Base-by-base conservation (phyloP, 2,888 invertebrate genomes). In the Trichacis sp. region DNA sequence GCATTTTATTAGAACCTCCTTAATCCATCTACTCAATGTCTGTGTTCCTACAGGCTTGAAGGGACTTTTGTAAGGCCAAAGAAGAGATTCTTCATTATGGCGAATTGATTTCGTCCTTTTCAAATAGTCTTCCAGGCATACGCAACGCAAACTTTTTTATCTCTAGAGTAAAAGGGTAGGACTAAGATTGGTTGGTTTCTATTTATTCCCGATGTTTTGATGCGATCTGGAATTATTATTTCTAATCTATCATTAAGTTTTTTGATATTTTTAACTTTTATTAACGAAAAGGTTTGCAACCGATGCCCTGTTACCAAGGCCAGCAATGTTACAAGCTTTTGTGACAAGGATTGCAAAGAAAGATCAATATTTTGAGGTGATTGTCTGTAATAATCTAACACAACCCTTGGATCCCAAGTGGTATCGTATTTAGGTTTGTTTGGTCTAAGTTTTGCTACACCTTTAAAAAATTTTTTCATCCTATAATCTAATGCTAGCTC, bases 221-320 rank as follows among this genome's bases (percentile, higher is more conserved):
- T 58, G 1, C n/a, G 29, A 47, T 56, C 49, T 2, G 53, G 52
- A 45, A 68, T 65, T 15, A 55, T 64, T 14, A 70, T 62, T 49
- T 70, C 58, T 33, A 66, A 33, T 8, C 24, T 33, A 2, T 53
- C 20, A 5, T 30, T 11, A 11, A n/a, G 24, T 29, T 46, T 40
- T 9, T 18, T n/a, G 48, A 69, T 67, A 56, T 69, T 66, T 1
- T 55, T 45, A 8, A 64, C 49, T 9, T 64, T 66, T 11, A 69
- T 66, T 17, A 64, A 45, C 4, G 51, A 56, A 36, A 69, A 51
- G 0, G 70, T 70, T 30, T 68, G 65, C 20, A 68, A 47, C 40
- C 61, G 51, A 40, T 67, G 69, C 1, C 54, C 63, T 0, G 64
- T 68, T 17, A 61, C 20, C 6, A 70, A 30, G 15, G n/a, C n/a